phyloP scores from a whole-genome alignment of 2,113 vertebrate species.

The Scytalopus superciliaris region DNA sequence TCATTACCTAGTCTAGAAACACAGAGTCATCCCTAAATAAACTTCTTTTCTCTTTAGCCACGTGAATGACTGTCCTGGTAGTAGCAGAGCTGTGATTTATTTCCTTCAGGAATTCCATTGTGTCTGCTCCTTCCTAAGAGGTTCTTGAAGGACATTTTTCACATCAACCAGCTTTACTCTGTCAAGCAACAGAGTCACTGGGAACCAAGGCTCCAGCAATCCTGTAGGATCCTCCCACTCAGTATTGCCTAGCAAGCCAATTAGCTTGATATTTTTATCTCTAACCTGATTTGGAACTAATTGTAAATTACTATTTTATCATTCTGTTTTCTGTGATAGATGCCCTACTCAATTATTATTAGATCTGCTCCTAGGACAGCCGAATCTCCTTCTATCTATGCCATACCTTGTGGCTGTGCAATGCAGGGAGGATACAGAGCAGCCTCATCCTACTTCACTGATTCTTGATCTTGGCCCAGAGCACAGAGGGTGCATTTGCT shows the following conservation, averaged over 20 bases:
- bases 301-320: constrained; percentile 58
- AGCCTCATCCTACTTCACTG: background rate
- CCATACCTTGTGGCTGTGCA: background rate
- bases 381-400: background rate
- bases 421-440: background rate
- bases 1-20: background rate
- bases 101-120: constrained; percentile 21
- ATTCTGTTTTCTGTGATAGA: constrained; percentile 65
- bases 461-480: background rate
- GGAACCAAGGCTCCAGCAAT: constrained; percentile 43
- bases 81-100: background rate
- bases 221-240: constrained; percentile 40
- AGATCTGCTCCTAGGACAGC: constrained; percentile 32
- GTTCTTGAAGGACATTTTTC: constrained; percentile 29
- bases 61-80: background rate
- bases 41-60: background rate
- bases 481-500: background rate
- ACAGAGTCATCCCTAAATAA: background rate
- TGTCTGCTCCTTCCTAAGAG: background rate
- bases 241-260: constrained; percentile 49
- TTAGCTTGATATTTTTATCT: constrained; percentile 69
- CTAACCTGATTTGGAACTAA: constrained; percentile 66
- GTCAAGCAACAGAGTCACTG: constrained; percentile 14
- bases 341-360: constrained; percentile 57
- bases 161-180: background rate